Evolutionary conservation across 1,140 invertebrate species (phyloP).

Genomic region (Atta colombica): DNA sequence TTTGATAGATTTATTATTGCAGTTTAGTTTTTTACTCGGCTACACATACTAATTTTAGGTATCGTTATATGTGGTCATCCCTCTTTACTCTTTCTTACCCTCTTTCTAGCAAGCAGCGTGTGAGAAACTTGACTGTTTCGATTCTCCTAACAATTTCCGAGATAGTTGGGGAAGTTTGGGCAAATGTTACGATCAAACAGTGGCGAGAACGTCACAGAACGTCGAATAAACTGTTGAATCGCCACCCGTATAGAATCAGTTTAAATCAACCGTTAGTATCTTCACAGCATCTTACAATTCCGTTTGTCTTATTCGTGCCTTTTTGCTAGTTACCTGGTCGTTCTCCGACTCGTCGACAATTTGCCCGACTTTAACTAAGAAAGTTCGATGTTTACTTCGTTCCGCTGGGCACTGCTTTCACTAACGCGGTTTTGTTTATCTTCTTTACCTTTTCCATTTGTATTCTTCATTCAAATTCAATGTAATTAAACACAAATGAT

Average conservation of each 20-base stretch:
- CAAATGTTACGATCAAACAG: constrained; percentile 72
- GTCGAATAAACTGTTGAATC: constrained; percentile 75
- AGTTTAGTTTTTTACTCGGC: not conserved
- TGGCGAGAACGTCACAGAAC: constrained; percentile 41
- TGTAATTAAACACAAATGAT: constrained; percentile 14
- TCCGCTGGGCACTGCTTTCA: no score
- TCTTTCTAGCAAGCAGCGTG: not conserved
- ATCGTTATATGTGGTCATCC: not conserved
- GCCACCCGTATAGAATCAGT: constrained; percentile 37
- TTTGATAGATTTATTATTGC: not conserved
- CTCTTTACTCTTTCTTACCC: constrained; percentile 2
- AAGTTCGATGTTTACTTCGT: constrained; percentile 10
- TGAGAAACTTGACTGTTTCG: constrained; percentile 58
- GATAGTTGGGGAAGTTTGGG: constrained; percentile 59
- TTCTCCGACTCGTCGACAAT: not conserved
- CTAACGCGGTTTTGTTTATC: not conserved
- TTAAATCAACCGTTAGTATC: constrained; percentile 57
- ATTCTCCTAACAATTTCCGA: constrained; percentile 57
- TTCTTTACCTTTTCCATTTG: not conserved
- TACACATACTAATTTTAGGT: not conserved
- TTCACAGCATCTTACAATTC: not conserved
- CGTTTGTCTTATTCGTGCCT: constrained; percentile 46
- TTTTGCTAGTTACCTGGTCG: not conserved
- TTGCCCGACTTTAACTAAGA: constrained; percentile 28
- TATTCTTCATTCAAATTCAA: constrained; percentile 19